Base-by-base conservation (phyloP, 2,113 vertebrate species). In the Oncorhynchus nerka region DNA sequence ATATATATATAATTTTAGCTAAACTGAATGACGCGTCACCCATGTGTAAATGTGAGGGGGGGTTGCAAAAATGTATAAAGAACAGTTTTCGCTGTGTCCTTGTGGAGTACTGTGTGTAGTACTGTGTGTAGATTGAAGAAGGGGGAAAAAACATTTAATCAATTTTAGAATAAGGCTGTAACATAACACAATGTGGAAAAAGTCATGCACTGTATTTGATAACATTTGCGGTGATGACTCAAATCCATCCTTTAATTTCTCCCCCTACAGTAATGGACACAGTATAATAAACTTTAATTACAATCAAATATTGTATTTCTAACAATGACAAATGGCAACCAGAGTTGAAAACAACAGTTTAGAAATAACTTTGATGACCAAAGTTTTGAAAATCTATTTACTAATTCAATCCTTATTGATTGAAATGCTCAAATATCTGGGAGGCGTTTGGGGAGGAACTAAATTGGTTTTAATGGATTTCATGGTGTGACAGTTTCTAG, bases 381-480 rank as follows among this genome's bases (percentile, higher is more conserved):
- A 85, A 83, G 85, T 89, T 89, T 86, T 79, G 75, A 85, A 88
- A 89, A 85, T 85, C 79, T 81, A 79, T 87, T 20, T 34, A 20
- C 67, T 68, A 84, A 85, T 86, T 88, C 86, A 84, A 89, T 81
- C 81, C 30, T 85, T 59, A 69, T 39, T 65, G 82, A 79, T 70
- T 69, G 80, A 75, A 55, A 81, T 49, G 68, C 22, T 65, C 79
- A 51, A 80, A 80, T 74, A 78, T 84, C 79, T 84, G 61, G 70
- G 81, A 89, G 84, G 83, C 86, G 82, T 68, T 70, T 77, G 75
- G 59, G 59, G 70, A 75, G 20, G 15, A 74, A 69, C 73, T 85
- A 86, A 90, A 91, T 89, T 90, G 89, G 81, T 84, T 88, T 86
- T 84, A 85, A 87, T 91, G 87, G 91, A 92, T 90, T 89, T 90